Evolutionary conservation across 2,113 vertebrate species (phyloP).

Genomic region (Hypomesus transpacificus): DNA sequence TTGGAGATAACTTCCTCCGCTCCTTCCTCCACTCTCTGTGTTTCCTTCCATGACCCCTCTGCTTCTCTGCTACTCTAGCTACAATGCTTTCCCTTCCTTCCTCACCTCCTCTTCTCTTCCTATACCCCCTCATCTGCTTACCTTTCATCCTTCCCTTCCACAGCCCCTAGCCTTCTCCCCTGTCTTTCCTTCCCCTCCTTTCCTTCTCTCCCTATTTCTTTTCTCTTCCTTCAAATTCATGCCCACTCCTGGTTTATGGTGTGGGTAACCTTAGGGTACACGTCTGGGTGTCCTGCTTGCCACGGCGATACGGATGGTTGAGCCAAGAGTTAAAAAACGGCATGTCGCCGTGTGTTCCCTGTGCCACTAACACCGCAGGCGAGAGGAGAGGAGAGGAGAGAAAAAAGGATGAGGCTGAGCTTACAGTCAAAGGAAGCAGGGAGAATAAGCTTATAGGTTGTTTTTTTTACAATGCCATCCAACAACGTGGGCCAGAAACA

Average conservation of each 20-base stretch:
- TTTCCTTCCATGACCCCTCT: no score
- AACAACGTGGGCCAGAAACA: neutral
- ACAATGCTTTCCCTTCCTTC: no score
- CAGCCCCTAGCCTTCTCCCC: neutral
- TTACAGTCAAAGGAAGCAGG: neutral
- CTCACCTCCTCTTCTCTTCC: no score
- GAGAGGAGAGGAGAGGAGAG: neutral
- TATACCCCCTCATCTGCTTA: no score
- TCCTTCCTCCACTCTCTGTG: neutral
- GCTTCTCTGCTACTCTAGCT: no score
- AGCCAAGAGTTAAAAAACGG: neutral
- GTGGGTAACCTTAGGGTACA: neutral
- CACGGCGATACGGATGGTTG: neutral
- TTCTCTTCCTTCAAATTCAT: neutral
- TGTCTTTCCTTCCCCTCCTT: conserved; percentile 6
- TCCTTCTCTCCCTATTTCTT: no score
- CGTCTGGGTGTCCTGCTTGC: neutral
- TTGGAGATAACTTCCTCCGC: neutral
- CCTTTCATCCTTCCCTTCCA: no score
- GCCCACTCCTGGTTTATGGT: neutral
- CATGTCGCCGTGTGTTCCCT: neutral
- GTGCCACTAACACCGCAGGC: neutral
- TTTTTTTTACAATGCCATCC: neutral
- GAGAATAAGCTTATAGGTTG: conserved; percentile 4
- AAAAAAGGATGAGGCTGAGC: neutral